Conservation (phyloP, 2,797 vertebrate genomes). For the Urocyon cinereoargenteus region DNA sequence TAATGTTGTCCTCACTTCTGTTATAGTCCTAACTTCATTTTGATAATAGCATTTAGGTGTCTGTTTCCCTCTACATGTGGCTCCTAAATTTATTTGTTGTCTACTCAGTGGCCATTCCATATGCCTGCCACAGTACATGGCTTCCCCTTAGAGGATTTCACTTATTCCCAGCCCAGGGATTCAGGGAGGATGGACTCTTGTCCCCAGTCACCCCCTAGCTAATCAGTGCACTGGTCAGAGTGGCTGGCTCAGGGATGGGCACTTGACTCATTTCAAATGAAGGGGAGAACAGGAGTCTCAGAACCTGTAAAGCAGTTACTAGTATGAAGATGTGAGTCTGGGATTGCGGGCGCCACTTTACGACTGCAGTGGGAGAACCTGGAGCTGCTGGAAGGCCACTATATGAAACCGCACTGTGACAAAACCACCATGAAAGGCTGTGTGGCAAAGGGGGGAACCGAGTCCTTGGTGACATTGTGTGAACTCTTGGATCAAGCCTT, state of each 20-base stretch:
- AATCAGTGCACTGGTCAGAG: not conserved
- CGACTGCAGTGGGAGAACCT: not conserved
- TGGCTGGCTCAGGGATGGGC: not conserved
- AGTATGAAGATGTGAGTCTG: not conserved
- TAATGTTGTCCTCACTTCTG: not conserved
- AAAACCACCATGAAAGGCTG: not conserved
- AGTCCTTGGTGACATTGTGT: not conserved
- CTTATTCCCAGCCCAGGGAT: not conserved
- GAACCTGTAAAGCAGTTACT: not conserved
- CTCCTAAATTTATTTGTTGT: not conserved
- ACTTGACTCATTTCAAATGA: not conserved
- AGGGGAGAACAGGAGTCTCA: not conserved
- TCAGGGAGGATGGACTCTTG: not conserved
- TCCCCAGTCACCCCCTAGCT: not conserved
- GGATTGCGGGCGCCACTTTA: not conserved
- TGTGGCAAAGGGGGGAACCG: not conserved
- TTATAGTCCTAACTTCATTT: not conserved
- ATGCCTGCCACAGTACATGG: not conserved
- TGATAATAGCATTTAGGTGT: not conserved
- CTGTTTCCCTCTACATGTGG: not conserved
- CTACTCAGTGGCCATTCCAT: not conserved
- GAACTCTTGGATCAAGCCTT: not conserved
- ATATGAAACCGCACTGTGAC: not conserved
- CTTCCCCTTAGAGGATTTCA: not conserved
- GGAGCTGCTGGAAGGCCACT: not conserved